phyloP scores from a whole-genome alignment of 2,113 vertebrate species.

The Camelus dromedarius region DNA sequence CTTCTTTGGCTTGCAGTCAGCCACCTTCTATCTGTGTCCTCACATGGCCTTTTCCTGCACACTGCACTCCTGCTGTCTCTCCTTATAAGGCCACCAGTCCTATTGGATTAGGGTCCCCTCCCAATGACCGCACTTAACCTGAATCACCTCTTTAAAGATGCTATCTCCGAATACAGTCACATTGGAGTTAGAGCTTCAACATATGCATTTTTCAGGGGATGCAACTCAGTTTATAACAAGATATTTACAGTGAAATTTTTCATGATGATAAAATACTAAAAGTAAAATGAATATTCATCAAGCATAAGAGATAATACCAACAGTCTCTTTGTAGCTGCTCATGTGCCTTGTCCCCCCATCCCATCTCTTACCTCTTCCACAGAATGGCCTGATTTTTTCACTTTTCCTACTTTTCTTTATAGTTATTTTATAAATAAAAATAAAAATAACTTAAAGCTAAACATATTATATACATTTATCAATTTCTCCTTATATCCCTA shows the following conservation, averaged over 20 bases:
- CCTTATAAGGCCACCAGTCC: background rate
- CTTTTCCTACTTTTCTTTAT: background rate
- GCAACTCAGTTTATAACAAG: background rate
- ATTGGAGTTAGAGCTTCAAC: background rate
- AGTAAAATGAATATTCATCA: background rate
- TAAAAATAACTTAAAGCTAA: no score
- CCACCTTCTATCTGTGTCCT: background rate
- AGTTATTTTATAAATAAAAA: background rate
- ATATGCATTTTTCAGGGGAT: background rate
- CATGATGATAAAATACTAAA: background rate
- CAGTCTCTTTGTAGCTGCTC: background rate
- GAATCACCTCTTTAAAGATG: background rate
- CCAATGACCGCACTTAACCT: background rate
- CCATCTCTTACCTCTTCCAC: background rate
- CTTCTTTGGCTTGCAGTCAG: background rate
- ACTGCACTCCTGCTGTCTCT: background rate
- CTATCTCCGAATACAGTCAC: background rate
- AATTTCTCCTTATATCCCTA: background rate
- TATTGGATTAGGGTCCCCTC: background rate
- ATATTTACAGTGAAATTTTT: background rate
- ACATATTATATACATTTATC: background rate
- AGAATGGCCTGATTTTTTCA: background rate
- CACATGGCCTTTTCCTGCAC: background rate
- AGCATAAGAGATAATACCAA: background rate
- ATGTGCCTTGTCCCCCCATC: background rate